Evolutionary conservation across 1,140 invertebrate genomes (phyloP).

Genomic region (Drosophila nigrodunni): DNA sequence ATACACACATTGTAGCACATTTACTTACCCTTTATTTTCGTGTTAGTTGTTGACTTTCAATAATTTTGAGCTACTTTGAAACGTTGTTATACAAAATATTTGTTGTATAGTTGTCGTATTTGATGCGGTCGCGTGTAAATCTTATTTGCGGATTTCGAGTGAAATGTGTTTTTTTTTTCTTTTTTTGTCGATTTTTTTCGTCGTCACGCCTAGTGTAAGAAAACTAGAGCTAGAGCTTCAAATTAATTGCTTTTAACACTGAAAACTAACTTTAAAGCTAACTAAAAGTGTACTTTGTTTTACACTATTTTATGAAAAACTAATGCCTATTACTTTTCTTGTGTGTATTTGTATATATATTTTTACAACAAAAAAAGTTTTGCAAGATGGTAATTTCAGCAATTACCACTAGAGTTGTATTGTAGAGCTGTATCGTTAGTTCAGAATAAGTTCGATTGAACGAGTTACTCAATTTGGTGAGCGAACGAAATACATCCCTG

Average conservation of each 20-base stretch:
- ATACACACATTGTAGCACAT: constrained; percentile 39
- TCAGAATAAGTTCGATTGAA: too few species aligned
- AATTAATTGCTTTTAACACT: constrained; percentile 64
- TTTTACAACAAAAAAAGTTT: constrained; percentile 58
- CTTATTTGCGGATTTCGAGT: constrained; percentile 42
- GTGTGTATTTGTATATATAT: constrained; percentile 56
- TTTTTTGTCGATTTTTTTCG: constrained; percentile 58
- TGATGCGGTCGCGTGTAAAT: constrained; percentile 40
- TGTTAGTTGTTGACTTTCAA: constrained; percentile 47
- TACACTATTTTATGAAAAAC: constrained; percentile 67
- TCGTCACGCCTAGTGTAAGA: constrained; percentile 50
- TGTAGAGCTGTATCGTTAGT: constrained; percentile 35
- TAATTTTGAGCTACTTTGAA: constrained; percentile 48
- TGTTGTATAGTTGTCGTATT: constrained; percentile 23
- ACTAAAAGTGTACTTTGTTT: constrained; percentile 74
- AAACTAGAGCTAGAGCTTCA: constrained; percentile 50
- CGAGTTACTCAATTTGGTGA: too few species aligned
- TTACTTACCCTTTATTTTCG: constrained; percentile 55
- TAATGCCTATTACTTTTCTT: constrained; percentile 52
- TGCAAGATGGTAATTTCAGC: constrained; percentile 56
- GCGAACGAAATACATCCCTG: too few species aligned
- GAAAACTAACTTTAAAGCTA: constrained; percentile 73
- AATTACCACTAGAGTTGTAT: constrained; percentile 54
- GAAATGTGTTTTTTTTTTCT: constrained; percentile 51
- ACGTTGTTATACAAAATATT: constrained; percentile 45